Evolutionary conservation across 2,113 vertebrate species (phyloP).

Genomic region (Microtus ochrogaster): DNA sequence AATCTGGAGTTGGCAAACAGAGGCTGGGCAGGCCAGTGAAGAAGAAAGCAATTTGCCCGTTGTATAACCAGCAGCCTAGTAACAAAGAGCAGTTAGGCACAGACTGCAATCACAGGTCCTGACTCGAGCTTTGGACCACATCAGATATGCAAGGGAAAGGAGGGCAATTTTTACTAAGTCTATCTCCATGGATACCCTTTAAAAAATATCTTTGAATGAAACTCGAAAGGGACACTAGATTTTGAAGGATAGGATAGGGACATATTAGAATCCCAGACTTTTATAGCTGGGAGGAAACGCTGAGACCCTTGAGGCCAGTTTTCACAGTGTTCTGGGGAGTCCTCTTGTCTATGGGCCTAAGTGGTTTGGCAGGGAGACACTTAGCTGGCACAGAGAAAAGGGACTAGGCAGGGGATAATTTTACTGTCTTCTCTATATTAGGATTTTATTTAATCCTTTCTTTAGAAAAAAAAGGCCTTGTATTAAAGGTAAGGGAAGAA

Average conservation of each 20-base stretch:
- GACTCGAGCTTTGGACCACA: background rate
- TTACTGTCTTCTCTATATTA: background rate
- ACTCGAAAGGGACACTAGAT: background rate
- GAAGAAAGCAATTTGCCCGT: background rate
- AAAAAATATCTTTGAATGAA: slow-evolving; percentile 40
- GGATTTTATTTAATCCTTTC: background rate
- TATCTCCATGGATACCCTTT: background rate
- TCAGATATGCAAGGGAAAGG: background rate
- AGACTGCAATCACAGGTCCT: background rate
- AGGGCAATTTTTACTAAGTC: background rate
- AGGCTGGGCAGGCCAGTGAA: background rate
- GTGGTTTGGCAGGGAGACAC: background rate
- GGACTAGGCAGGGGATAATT: background rate
- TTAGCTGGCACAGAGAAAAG: background rate
- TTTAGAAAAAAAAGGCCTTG: background rate
- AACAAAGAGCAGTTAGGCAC: background rate
- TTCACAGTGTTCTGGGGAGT: background rate
- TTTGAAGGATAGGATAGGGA: slow-evolving; percentile 37
- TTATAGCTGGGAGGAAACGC: background rate
- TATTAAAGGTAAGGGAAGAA: background rate
- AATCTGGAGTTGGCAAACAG: background rate
- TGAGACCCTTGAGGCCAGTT: background rate
- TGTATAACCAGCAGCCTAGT: too few relatives aligned
- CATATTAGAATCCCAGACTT: slow-evolving; percentile 6
- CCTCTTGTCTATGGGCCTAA: background rate